phyloP scores from a whole-genome alignment of 2,888 invertebrate species.

The Ornithoptera priamus region DNA sequence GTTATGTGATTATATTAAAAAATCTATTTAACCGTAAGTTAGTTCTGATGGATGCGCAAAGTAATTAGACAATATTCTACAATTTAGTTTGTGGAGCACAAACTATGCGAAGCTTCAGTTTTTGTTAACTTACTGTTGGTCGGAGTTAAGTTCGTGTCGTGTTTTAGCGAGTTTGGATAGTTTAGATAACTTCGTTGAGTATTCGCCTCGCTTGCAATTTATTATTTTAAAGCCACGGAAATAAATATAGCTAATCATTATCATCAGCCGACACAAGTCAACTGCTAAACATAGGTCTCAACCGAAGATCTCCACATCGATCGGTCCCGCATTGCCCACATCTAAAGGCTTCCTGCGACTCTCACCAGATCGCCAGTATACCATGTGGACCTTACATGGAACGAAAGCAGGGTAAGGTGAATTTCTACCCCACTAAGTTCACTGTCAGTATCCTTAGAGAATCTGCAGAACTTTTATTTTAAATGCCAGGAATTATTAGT shows the following conservation, averaged over 20 bases:
- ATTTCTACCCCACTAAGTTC: no score
- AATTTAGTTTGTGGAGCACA: slow-evolving; percentile 11
- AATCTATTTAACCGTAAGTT: background rate
- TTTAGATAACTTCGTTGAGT: slow-evolving; percentile 17
- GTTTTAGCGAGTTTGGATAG: slow-evolving; percentile 18
- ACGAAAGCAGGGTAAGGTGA: no score
- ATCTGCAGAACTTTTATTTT: no score
- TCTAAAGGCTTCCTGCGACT: no score
- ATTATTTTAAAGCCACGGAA: slow-evolving; percentile 10
- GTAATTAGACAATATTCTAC: slow-evolving; percentile 9
- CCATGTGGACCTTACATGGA: no score
- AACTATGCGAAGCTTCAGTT: slow-evolving; percentile 16
- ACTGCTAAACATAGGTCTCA: no score
- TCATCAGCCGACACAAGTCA: no score
- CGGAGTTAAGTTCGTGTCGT: slow-evolving; percentile 16
- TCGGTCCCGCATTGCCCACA: no score
- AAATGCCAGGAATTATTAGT: no score
- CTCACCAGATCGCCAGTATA: no score
- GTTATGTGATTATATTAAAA: background rate
- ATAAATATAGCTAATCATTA: background rate
- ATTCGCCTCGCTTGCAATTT: slow-evolving; percentile 15
- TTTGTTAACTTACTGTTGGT: slow-evolving; percentile 18
- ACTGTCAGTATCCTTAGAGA: no score
- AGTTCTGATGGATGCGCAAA: slow-evolving; percentile 2
- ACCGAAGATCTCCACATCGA: no score